Conservation (phyloP, 2,797 vertebrate species). For the Danionella dracula region DNA sequence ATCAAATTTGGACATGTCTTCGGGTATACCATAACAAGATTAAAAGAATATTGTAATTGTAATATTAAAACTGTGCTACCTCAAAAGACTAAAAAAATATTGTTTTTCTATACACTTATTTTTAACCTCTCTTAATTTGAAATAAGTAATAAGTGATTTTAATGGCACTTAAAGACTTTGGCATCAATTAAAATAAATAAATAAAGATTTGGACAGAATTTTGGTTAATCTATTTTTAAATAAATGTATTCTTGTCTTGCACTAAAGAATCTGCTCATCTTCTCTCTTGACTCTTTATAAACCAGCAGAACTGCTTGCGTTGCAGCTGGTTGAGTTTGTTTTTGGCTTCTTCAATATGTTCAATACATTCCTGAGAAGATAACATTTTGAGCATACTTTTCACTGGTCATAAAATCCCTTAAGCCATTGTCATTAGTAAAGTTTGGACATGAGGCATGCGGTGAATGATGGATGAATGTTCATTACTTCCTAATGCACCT, state of each 20-base stretch:
- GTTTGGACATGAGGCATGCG: conserved; percentile 34
- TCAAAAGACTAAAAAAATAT: no score
- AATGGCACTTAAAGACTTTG: no score
- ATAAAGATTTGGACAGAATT: no score
- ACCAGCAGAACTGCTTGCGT: conserved; percentile 16
- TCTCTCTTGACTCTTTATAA: background rate
- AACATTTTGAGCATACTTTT: conserved; percentile 36
- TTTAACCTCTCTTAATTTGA: no score
- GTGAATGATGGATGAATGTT: conserved; percentile 55
- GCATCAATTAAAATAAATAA: no score
- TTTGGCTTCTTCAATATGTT: conserved; percentile 22
- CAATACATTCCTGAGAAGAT: conserved; percentile 29
- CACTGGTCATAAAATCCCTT: conserved; percentile 48
- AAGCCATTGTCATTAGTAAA: conserved; percentile 54
- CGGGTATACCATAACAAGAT: no score
- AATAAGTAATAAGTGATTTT: no score
- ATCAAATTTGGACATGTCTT: no score
- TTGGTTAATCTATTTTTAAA: background rate
- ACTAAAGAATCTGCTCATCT: conserved; percentile 11
- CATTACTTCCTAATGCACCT: no score
- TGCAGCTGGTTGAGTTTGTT: background rate
- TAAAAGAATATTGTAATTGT: no score
- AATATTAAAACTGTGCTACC: no score
- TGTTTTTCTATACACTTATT: no score
- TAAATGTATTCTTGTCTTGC: background rate